Percentiles rank a stretch among this genome's conserved stretches.
Conservation (phyloP, 2,797 vertebrate genomes). For the Melanotaenia trifasciata region DNA sequence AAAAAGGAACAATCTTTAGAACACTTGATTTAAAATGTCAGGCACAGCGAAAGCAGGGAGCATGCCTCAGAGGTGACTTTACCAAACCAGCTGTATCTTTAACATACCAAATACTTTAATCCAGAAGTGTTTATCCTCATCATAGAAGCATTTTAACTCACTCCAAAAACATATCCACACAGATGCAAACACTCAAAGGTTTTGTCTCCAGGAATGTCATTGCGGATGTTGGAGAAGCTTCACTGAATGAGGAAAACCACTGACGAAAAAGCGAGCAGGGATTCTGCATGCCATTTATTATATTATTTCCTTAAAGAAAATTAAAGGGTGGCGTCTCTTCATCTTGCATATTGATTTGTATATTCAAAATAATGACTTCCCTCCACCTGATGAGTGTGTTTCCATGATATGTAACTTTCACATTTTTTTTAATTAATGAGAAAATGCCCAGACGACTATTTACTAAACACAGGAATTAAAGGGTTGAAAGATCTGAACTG, state of each 20-base stretch:
- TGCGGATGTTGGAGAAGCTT: background rate
- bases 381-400: constrained; percentile 32
- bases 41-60: constrained; percentile 17
- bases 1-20: constrained; percentile 6
- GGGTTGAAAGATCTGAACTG: constrained; percentile 5
- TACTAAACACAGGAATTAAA: background rate
- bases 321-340: constrained; percentile 29
- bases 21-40: constrained; percentile 25
- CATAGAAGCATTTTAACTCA: constrained; percentile 15
- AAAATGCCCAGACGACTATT: constrained; percentile 5
- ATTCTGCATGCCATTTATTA: constrained; percentile 66
- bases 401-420: background rate
- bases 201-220: background rate
- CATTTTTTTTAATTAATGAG: constrained; percentile 4
- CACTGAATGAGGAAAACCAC: constrained; percentile 28
- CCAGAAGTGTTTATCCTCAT: constrained; percentile 34
- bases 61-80: background rate
- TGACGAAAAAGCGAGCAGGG: constrained; percentile 32
- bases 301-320: constrained; percentile 48
- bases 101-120: constrained; percentile 13
- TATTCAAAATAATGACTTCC: constrained; percentile 15
- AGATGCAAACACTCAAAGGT: background rate
- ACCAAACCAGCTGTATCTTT: constrained; percentile 10
- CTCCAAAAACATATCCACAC: background rate
- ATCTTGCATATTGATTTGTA: constrained; percentile 52